These are phyloP conservation scores for Leptinotarsa juncta DNA, from an alignment of 2,888 invertebrate genomes.

Conservation along the genomic window DNA sequence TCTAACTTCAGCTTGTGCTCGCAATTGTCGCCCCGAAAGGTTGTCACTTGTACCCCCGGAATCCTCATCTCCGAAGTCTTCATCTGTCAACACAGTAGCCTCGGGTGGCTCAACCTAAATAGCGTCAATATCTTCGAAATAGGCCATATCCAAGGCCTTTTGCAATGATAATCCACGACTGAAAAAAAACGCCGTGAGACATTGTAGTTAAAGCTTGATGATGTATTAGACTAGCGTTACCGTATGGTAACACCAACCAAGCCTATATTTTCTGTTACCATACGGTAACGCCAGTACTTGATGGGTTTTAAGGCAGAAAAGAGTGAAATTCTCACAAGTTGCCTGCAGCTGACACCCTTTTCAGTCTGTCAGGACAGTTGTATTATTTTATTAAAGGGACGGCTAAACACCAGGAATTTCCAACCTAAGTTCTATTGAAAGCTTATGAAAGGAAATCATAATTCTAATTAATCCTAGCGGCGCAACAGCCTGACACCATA, in stretches of 20 bases:
- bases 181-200: conserved; percentile 17
- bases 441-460: too few relatives aligned
- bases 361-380: too few relatives aligned
- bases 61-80: conserved; percentile 23
- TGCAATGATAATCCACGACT: conserved; percentile 19
- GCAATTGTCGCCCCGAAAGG: conserved; percentile 15
- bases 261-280: too few relatives aligned
- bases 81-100: conserved; percentile 22
- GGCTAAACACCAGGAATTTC: too few relatives aligned
- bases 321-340: too few relatives aligned
- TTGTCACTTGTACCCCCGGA: not conserved
- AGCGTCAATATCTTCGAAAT: conserved; percentile 14
- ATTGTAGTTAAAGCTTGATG: not conserved
- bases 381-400: too few relatives aligned
- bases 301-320: too few relatives aligned
- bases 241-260: conserved; percentile 3
- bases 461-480: too few relatives aligned
- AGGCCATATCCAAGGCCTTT: conserved; percentile 14
- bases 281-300: too few relatives aligned
- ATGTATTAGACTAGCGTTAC: not conserved
- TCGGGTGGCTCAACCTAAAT: conserved; percentile 26
- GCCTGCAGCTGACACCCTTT: too few relatives aligned
- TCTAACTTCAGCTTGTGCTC: conserved; percentile 2
- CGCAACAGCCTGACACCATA: too few relatives aligned
- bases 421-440: too few relatives aligned